Base-by-base conservation (phyloP, 2,797 vertebrate species). In the Phylloscopus collybita region DNA sequence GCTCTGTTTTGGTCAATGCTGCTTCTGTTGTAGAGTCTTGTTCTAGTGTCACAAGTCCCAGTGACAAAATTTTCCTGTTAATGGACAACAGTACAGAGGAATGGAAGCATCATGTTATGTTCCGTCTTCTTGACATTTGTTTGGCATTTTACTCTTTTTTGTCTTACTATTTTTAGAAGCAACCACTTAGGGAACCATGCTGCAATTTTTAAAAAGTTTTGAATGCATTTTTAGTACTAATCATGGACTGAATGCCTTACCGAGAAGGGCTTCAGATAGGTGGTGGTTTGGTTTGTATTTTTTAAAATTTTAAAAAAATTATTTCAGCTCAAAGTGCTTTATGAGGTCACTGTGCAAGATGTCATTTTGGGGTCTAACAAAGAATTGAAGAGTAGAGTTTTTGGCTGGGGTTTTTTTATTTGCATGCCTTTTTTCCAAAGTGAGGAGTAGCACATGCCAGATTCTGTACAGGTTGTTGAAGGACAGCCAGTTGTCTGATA, bases 311-410 rank as follows among this genome's bases (percentile, higher is more conserved):
- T 2, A 15, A 30, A 53, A 40, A 53, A 34, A 3, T 2, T 25
- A 61, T 88, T 95, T 92, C 94, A 85, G 51, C 72, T 91, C 44
- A 32, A 59, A 88, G 50, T 88, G 49, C 65, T 73, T 49, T 88
- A 42, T 89, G 49, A n/a, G 36, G 30, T 80, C 34, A 45, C 64
- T 82, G 40, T 81, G 22, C 84, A 36, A 80, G 42, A 26, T 74
- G 84, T 20, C 11, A 69, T 86, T 64, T 75, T 79, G 50, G 90
- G 57, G 49, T 59, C 81, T 38, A 64, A 32, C 47, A 30, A 59
- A 80, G 26, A 51, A 59, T 49, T 69, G 29, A 75, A 73, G 57
- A 53, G 25, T 17, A 14, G 40, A 57, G 27, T 92, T 53, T 38
- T 56, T 65, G 61, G 34, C 70, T 27, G 16, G 5, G 10, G 0